phyloP scores from a whole-genome alignment of 2,113 vertebrate genomes.

The Pheucticus melanocephalus region DNA sequence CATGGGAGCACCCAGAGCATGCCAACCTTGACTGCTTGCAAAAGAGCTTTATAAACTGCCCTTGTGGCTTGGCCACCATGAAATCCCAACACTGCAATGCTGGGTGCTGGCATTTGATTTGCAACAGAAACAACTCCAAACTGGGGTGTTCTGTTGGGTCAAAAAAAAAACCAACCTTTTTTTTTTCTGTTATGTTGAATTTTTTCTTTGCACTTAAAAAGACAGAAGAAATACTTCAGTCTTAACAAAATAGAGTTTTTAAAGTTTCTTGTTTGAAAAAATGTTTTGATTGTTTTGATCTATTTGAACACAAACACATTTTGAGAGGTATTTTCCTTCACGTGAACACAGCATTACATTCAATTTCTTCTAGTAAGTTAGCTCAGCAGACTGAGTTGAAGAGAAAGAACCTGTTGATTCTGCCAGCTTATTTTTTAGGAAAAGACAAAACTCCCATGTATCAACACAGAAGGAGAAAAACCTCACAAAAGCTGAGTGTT shows the following conservation, averaged over 20 bases:
- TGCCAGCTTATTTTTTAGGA: neutral
- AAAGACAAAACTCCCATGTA: neutral
- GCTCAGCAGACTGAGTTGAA: neutral
- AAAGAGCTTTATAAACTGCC: neutral
- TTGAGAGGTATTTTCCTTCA: neutral
- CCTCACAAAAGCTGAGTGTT: neutral
- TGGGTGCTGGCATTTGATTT: neutral
- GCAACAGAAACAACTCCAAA: neutral
- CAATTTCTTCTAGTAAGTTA: neutral
- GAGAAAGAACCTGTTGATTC: neutral
- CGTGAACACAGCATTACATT: neutral
- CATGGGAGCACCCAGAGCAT: neutral
- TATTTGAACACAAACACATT: conserved; percentile 12
- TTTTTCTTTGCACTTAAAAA: neutral
- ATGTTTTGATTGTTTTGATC: conserved; percentile 36
- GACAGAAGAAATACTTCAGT: neutral
- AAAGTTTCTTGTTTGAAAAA: conserved; percentile 19
- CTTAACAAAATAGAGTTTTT: neutral
- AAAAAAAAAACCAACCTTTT: neutral
- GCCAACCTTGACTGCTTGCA: neutral
- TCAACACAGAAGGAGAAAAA: neutral
- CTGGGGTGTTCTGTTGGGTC: neutral
- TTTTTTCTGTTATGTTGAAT: neutral
- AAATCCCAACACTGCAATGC: neutral
- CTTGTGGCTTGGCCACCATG: neutral